A percentile compares a stretch with the other conserved stretches of the same genome.
Evolutionary conservation across 1,140 invertebrate species (phyloP).

Genomic region (Drosophila obscura): DNA sequence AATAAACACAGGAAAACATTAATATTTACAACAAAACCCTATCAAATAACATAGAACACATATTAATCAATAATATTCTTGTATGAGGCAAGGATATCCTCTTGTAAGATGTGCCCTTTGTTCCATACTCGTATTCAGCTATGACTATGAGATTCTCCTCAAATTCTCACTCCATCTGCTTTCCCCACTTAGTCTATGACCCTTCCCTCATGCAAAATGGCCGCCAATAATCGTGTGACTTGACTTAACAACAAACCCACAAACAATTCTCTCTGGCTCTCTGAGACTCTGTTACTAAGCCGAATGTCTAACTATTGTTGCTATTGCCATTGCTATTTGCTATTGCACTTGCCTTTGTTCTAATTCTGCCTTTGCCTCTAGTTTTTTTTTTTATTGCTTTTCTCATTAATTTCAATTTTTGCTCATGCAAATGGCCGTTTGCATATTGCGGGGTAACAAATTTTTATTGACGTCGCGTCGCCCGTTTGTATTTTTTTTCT

Average conservation of each 20-base stretch:
- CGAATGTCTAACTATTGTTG: slow-evolving; percentile 2
- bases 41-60: too few relatives aligned
- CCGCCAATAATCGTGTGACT: slow-evolving; percentile 7
- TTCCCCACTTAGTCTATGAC: too few relatives aligned
- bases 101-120: too few relatives aligned
- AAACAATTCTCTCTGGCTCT: background rate
- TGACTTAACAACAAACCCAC: slow-evolving; percentile 3
- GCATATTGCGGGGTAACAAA: slow-evolving; percentile 9
- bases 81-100: too few relatives aligned
- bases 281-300: slow-evolving; percentile 37
- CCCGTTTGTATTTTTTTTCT: background rate
- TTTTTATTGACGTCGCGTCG: too few relatives aligned
- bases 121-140: too few relatives aligned
- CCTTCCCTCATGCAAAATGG: slow-evolving; percentile 37
- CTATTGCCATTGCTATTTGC: slow-evolving; percentile 10
- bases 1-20: too few relatives aligned
- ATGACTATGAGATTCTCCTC: too few relatives aligned
- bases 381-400: slow-evolving; percentile 21
- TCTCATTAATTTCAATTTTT: slow-evolving; percentile 55
- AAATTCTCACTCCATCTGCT: too few relatives aligned
- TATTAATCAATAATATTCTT: too few relatives aligned
- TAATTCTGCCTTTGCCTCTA: too few relatives aligned
- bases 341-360: background rate
- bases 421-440: slow-evolving; percentile 34
- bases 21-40: too few relatives aligned